A percentile compares a stretch with the other conserved stretches of the same genome.
These are phyloP conservation scores for Cephonodes hylas DNA, from an alignment of 2,888 invertebrate genomes.

Conservation along the genomic window DNA sequence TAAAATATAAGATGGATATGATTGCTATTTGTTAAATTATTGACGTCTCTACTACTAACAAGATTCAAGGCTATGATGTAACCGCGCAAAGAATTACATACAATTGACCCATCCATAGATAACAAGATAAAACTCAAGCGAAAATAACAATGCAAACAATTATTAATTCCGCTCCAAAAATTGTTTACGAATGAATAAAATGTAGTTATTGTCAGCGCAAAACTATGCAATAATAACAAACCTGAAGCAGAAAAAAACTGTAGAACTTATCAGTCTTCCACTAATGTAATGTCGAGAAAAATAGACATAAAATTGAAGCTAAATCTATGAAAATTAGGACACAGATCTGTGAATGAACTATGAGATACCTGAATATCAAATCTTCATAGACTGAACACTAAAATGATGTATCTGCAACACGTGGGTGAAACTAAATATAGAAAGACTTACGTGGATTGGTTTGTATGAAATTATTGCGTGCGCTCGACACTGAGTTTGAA, in stretches of 20 bases:
- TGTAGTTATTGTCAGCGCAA: too few species aligned
- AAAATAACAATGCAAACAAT: neutral
- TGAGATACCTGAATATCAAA: neutral
- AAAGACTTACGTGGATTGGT: neutral
- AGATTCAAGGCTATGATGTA: neutral
- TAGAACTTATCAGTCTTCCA: too few species aligned
- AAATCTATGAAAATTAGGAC: neutral
- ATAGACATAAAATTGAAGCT: neutral
- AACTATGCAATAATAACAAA: too few species aligned
- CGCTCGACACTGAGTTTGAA: conserved; percentile 19
- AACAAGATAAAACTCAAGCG: neutral
- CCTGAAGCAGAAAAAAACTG: too few species aligned
- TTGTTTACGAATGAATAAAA: too few species aligned
- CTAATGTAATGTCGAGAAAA: neutral
- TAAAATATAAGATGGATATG: neutral
- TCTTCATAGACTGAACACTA: neutral
- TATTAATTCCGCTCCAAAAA: too few species aligned
- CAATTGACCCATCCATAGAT: neutral
- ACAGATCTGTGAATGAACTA: neutral
- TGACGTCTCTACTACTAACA: neutral
- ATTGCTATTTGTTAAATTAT: neutral
- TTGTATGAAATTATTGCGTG: neutral
- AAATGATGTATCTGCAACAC: neutral
- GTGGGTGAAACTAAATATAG: neutral
- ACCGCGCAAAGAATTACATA: neutral